These are phyloP conservation scores for Bombyx huttoni DNA, from an alignment of 2,888 invertebrate species.

Conservation along the genomic window DNA sequence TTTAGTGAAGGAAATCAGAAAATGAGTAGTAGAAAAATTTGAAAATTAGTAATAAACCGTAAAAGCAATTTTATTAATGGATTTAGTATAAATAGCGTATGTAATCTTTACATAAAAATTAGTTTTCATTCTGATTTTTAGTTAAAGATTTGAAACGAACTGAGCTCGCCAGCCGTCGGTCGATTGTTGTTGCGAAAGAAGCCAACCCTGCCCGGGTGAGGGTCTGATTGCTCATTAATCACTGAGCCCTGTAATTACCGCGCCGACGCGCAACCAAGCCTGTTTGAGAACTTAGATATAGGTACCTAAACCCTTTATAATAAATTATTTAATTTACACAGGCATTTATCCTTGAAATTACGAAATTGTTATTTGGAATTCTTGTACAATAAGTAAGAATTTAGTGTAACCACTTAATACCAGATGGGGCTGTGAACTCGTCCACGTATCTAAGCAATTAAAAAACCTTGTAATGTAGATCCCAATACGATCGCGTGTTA, in stretches of 20 bases:
- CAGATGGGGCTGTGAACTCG: no score
- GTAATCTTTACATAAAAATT: no score
- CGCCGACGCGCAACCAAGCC: slow-evolving; percentile 32
- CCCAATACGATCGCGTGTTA: no score
- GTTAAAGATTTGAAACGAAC: not conserved
- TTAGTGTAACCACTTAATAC: no score
- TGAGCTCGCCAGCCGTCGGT: not conserved
- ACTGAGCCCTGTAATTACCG: slow-evolving; percentile 57
- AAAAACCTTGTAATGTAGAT: no score
- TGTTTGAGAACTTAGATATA: slow-evolving; percentile 27
- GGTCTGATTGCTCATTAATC: slow-evolving; percentile 66
- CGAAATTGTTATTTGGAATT: not conserved
- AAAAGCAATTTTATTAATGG: no score
- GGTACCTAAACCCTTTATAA: not conserved
- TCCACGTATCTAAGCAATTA: no score
- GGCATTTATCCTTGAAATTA: not conserved
- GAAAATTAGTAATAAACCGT: no score
- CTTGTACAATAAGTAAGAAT: not conserved
- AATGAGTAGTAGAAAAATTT: no score
- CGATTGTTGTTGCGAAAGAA: slow-evolving; percentile 15
- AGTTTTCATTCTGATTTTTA: no score
- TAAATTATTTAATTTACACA: not conserved
- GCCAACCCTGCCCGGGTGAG: slow-evolving; percentile 35
- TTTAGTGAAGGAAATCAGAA: no score
- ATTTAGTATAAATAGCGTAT: no score